Evolutionary conservation across 2,888 invertebrate species (phyloP).

Genomic region (Lobophora halterata): DNA sequence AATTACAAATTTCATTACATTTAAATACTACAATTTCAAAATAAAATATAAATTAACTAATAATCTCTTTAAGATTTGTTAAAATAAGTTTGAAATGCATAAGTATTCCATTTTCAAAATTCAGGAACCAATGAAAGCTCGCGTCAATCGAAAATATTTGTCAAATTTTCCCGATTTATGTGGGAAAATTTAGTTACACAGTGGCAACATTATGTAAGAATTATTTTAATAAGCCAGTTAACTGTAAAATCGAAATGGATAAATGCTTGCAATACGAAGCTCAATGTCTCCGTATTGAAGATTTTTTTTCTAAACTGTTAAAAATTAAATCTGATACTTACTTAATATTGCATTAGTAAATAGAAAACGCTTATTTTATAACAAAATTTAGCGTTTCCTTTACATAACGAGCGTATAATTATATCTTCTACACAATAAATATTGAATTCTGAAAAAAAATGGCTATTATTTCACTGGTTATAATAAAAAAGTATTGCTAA

Average conservation of each 20-base stretch:
- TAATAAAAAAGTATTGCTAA: constrained; percentile 11
- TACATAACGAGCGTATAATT: constrained; percentile 3
- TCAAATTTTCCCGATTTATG: constrained; percentile 7
- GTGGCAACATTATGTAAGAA: constrained; percentile 17
- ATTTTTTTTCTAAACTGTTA: constrained; percentile 2
- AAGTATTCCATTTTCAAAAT: constrained; percentile 25
- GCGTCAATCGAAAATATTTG: constrained; percentile 14
- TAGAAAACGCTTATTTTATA: constrained; percentile 23
- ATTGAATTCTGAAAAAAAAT: constrained; percentile 6
- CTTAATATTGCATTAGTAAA: constrained; percentile 21
- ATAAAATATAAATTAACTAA: constrained; percentile 59
- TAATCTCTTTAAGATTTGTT: constrained; percentile 55
- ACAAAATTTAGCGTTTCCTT: constrained; percentile 18
- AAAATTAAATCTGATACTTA: constrained; percentile 10
- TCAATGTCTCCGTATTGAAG: constrained; percentile 4
- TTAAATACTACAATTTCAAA: constrained; percentile 55
- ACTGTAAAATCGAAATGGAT: no score
- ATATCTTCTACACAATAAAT: constrained; percentile 1
- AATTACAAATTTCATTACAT: constrained; percentile 75
- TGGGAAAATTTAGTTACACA: constrained; percentile 4
- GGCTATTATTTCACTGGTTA: constrained; percentile 6
- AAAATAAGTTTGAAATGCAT: constrained; percentile 32
- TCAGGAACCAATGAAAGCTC: constrained; percentile 31
- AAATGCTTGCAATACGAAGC: constrained; percentile 14
- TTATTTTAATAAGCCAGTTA: no score